Base-by-base conservation (phyloP, 2,888 invertebrate genomes). In the Mesorhabditis sp. region DNA sequence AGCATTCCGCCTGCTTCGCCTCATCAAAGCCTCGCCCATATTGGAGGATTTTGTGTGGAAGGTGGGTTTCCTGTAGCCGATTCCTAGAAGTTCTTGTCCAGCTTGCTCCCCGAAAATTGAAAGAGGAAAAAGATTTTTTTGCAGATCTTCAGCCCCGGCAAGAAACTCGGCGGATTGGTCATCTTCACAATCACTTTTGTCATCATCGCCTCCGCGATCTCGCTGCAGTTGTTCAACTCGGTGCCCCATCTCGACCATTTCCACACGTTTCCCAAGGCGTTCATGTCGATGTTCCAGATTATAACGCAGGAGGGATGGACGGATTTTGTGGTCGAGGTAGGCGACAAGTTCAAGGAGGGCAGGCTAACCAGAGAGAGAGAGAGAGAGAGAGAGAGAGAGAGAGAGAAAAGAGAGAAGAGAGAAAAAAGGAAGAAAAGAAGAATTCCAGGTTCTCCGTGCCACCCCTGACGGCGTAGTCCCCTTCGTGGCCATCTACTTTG, bases 211-310 rank as follows among this genome's bases (percentile, higher is more conserved):
- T 97, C 97, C 4, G 94, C 95, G 76, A 96, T 99, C 84, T 97
- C 96, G 63, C 95, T 99, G 92, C 98, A 99, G 86, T 88, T 99
- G 62, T 99, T 99, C 87, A 98, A 97, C 86, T 96, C 93, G 84
- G 90, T 98, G 4, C 91, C 91, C 74, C 93, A 94, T 84, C 94
- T 95, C 80, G 92, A 94, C 0, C 95, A 96, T 87, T 99, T 99
- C 86, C 95, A 95, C 88, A 95, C 94, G 4, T 99, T 99, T 86
- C 93, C 95, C 43, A 95, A 93, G 92, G 97, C 97, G 1, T 96
- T 97, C 86, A 97, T 98, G 96, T 95, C 96, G 84, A 99, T 99
- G 98, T 99, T 99, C 87, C 98, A 99, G 92, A 98, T 99, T 86
- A 89, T 99, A 71, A 98, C 98, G 0, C 98, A 99, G 90, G 98